Conservation (phyloP, 1,140 invertebrate genomes). For the Tribolium castaneum region DNA sequence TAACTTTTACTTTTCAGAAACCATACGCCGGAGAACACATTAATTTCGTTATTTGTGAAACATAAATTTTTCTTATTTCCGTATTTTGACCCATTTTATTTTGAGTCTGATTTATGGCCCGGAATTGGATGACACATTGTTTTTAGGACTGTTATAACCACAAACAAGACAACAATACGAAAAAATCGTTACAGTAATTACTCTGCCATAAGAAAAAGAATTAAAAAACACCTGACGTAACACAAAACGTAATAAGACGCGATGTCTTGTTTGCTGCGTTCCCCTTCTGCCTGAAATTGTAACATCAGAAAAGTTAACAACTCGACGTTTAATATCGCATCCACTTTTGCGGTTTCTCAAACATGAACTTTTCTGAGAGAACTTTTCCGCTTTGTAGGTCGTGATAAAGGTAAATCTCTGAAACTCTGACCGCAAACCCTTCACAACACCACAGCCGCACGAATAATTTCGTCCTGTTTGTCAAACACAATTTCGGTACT, state of each 20-base stretch:
- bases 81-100: too few relatives aligned
- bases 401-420: slow-evolving; percentile 26
- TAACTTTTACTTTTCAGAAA: too few relatives aligned
- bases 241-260: neutral
- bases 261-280: neutral
- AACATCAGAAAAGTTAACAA: neutral
- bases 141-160: too few relatives aligned
- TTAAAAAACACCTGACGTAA: neutral
- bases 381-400: slow-evolving; percentile 23
- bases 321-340: neutral
- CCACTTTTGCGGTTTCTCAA: neutral
- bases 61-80: too few relatives aligned
- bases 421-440: slow-evolving; percentile 21
- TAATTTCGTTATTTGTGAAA: too few relatives aligned
- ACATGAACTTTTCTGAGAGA: neutral
- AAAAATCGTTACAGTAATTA: neutral
- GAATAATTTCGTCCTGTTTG: slow-evolving; percentile 2
- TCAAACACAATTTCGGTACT: slow-evolving; percentile 40
- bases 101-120: too few relatives aligned
- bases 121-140: too few relatives aligned
- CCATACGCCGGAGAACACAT: too few relatives aligned
- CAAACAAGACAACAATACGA: neutral
- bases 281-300: neutral
- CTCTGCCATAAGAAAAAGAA: neutral
- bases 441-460: neutral